phyloP scores from a whole-genome alignment of 2,797 vertebrate genomes.

The Myotis pilosus region DNA sequence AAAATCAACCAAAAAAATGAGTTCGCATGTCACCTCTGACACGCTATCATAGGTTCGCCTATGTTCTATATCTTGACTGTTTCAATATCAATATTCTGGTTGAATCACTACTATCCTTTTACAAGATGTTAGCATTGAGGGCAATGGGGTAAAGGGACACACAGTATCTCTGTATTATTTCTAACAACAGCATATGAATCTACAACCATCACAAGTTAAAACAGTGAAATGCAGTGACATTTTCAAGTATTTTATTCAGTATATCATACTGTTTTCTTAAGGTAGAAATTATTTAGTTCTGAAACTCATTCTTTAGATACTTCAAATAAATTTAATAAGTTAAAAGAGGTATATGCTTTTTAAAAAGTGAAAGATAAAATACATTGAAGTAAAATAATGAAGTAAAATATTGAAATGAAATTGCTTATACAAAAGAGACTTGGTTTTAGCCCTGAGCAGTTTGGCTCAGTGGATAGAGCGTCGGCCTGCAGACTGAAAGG shows the following conservation, averaged over 20 bases:
- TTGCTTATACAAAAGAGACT: not conserved
- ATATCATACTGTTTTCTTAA: not conserved
- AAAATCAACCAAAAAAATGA: no score
- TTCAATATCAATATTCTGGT: not conserved
- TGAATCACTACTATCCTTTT: not conserved
- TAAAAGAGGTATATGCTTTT: not conserved
- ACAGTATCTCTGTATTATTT: not conserved
- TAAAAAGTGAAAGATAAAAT: not conserved
- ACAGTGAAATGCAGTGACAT: not conserved
- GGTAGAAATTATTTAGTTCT: not conserved
- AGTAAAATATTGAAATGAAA: slow-evolving; percentile 1
- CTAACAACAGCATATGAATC: not conserved
- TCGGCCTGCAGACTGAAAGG: no score
- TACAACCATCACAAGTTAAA: slow-evolving; percentile 13
- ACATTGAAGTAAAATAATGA: not conserved
- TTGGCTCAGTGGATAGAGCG: no score
- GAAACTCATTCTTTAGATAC: slow-evolving; percentile 17
- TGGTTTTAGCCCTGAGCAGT: not conserved
- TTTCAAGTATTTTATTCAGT: not conserved
- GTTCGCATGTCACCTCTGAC: no score
- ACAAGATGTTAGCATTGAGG: not conserved
- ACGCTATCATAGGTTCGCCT: no score
- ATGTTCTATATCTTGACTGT: not conserved
- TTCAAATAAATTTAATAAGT: slow-evolving; percentile 8
- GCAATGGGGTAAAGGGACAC: not conserved